Evolutionary conservation across 2,888 invertebrate species (phyloP).

Genomic region (Cheilosia vulpina): DNA sequence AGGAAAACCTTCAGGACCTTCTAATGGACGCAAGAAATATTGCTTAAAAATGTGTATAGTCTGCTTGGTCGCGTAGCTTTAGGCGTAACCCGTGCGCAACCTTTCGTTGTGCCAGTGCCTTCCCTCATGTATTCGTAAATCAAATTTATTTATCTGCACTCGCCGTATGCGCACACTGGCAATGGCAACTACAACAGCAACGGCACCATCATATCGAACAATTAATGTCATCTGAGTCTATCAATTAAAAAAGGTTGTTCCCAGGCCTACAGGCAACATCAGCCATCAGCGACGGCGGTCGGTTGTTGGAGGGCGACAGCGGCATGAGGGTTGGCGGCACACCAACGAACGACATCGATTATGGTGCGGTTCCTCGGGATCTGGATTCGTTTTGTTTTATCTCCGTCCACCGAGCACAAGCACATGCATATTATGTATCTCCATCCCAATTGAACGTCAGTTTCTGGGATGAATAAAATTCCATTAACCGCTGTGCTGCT

Average conservation of each 20-base stretch:
- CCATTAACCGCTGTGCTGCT: conserved; percentile 45
- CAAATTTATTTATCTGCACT: conserved; percentile 58
- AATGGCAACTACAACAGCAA: background rate
- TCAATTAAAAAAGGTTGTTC: conserved; percentile 71
- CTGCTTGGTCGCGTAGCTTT: background rate
- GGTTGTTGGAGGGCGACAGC: background rate
- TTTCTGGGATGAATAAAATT: conserved; percentile 61
- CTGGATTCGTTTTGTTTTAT: conserved; percentile 28
- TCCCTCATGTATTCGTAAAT: conserved; percentile 47
- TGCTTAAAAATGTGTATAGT: background rate
- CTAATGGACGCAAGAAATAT: conserved; percentile 20
- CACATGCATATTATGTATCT: conserved; percentile 42
- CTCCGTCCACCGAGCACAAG: conserved; percentile 3
- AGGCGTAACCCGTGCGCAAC: conserved; percentile 26
- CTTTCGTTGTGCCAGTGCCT: conserved; percentile 9
- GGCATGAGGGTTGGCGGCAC: conserved; percentile 48
- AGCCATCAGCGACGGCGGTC: background rate
- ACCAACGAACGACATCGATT: conserved; percentile 50
- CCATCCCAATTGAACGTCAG: conserved; percentile 62
- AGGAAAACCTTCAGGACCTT: conserved; percentile 26
- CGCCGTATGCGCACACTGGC: background rate
- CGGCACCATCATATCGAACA: conserved; percentile 62
- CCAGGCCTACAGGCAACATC: conserved; percentile 14
- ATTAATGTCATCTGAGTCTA: conserved; percentile 68
- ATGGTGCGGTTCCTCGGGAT: conserved; percentile 21